Conservation (phyloP, 2,888 invertebrate species). For the Macaria liturata region DNA sequence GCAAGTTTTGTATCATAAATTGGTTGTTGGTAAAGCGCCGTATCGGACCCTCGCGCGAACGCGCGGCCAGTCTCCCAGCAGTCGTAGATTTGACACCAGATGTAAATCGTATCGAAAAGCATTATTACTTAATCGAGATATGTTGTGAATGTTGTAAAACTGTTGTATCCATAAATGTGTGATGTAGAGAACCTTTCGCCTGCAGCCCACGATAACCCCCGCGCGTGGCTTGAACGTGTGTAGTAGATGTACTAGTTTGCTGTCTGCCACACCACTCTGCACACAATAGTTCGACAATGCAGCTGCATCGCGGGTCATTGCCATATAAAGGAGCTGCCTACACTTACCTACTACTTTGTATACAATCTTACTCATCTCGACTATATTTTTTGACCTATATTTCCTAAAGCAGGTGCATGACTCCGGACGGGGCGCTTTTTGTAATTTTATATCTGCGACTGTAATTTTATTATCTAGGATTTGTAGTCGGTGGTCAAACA, state of each 20-base stretch:
- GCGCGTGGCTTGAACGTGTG: slow-evolving; percentile 11
- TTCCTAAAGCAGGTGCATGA: slow-evolving; percentile 60
- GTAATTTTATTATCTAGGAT: slow-evolving; percentile 51
- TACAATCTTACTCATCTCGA: slow-evolving; percentile 54
- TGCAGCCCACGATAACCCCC: slow-evolving; percentile 2
- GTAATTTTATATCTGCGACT: slow-evolving; percentile 79
- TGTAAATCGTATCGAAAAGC: slow-evolving; percentile 12
- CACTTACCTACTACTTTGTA: slow-evolving; percentile 17
- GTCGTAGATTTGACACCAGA: slow-evolving; percentile 17
- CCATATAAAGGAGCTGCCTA: slow-evolving; percentile 23
- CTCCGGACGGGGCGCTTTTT: slow-evolving; percentile 71
- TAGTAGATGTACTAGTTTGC: slow-evolving; percentile 12
- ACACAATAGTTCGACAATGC: slow-evolving; percentile 17
- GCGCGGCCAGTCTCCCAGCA: slow-evolving; percentile 1
- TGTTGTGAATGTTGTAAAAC: slow-evolving; percentile 19
- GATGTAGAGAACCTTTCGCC: slow-evolving; percentile 15
- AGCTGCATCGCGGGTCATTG: slow-evolving; percentile 22
- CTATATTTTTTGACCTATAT: slow-evolving; percentile 76
- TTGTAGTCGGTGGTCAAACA: slow-evolving; percentile 55
- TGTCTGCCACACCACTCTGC: slow-evolving; percentile 14
- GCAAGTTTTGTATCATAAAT: slow-evolving; percentile 5
- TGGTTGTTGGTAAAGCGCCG: slow-evolving; percentile 1
- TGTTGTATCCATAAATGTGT: slow-evolving; percentile 21
- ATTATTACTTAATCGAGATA: slow-evolving; percentile 16
- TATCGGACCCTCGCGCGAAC: neutral